Conservation (phyloP, 1,140 invertebrate species). For the Monochamus saltuarius region DNA sequence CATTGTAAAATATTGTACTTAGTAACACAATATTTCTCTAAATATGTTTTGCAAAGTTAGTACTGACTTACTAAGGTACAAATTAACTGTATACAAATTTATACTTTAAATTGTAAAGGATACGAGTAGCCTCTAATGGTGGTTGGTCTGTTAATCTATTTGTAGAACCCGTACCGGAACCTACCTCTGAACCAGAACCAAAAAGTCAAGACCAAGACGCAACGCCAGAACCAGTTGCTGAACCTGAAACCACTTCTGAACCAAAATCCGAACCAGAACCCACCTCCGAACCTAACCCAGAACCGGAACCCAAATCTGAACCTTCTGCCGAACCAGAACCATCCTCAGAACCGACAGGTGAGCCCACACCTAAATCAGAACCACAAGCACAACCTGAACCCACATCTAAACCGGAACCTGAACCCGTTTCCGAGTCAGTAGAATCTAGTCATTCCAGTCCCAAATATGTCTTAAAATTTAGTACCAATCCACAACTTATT, state of each 20-base stretch:
- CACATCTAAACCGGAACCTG: constrained; percentile 49
- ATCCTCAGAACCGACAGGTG: constrained; percentile 42
- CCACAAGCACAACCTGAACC: constrained; percentile 52
- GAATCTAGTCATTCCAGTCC: constrained; percentile 26
- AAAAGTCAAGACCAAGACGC: constrained; percentile 48
- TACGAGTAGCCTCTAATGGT: constrained; percentile 24
- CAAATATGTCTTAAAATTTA: constrained; percentile 48
- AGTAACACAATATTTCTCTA: too few relatives aligned
- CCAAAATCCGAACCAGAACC: constrained; percentile 48
- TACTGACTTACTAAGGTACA: too few relatives aligned
- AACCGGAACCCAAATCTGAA: constrained; percentile 48
- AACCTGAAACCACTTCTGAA: constrained; percentile 50
- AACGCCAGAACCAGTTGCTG: constrained; percentile 50
- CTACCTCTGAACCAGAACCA: constrained; percentile 52
- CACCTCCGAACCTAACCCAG: constrained; percentile 48
- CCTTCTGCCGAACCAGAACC: constrained; percentile 50
- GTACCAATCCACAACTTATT: constrained; percentile 49
- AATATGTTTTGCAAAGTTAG: too few relatives aligned
- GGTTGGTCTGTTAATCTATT: constrained; percentile 58
- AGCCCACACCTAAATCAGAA: constrained; percentile 54
- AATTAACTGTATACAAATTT: not conserved
- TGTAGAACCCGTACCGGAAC: constrained; percentile 47
- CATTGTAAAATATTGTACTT: too few relatives aligned
- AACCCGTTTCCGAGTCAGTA: constrained; percentile 48
- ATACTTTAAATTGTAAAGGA: not conserved